Conservation (phyloP, 2,797 vertebrate species). For the Sebastes vulpes region DNA sequence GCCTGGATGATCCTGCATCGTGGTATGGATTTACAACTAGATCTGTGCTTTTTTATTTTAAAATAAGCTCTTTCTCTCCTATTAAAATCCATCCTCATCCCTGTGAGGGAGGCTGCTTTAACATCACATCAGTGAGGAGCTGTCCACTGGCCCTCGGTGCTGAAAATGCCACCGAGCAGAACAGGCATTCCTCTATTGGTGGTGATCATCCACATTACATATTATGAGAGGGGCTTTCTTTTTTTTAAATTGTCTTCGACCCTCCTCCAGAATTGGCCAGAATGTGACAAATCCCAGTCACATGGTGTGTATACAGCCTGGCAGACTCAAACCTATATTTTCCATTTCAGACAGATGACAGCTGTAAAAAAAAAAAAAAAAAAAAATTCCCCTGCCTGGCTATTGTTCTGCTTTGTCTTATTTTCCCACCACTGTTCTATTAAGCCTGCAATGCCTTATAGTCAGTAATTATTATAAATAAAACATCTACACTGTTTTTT, state of each 20-base stretch:
- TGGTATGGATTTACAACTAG: not conserved
- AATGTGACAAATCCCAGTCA: conserved; percentile 67
- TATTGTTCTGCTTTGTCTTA: conserved; percentile 39
- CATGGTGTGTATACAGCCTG: conserved; percentile 39
- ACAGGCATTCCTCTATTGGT: not conserved
- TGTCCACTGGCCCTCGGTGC: conserved; percentile 71
- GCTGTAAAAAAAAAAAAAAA: conserved; percentile 11
- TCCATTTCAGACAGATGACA: conserved; percentile 35
- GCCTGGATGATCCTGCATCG: conserved; percentile 5
- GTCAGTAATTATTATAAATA: not conserved
- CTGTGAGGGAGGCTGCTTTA: not conserved
- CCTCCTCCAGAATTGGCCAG: conserved; percentile 37
- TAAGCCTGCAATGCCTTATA: not conserved
- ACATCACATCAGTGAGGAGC: conserved; percentile 48
- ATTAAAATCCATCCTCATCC: not conserved
- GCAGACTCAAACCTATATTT: conserved; percentile 25
- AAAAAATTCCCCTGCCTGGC: not conserved
- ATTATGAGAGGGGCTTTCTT: not conserved
- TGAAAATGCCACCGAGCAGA: conserved; percentile 59
- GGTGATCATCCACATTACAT: conserved; percentile 3
- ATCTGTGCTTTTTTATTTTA: not conserved
- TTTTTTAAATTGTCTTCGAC: not conserved
- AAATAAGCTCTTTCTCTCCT: not conserved
- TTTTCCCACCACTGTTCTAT: not conserved
- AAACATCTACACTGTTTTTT: not conserved